Base-by-base conservation (phyloP, 2,113 vertebrate genomes). In the Halichoeres trimaculatus region DNA sequence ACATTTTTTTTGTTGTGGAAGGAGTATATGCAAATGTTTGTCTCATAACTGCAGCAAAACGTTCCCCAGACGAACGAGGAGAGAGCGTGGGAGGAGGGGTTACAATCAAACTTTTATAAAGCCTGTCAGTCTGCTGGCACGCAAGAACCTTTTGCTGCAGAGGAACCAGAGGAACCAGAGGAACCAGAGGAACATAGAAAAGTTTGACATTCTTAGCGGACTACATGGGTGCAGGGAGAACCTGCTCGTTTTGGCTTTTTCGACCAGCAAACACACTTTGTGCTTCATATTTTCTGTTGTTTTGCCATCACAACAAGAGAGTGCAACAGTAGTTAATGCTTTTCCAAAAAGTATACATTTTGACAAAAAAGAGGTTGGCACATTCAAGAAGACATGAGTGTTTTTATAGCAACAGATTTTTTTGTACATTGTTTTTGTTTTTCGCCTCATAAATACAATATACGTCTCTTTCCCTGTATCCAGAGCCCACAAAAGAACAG, bases 371-470 rank as follows among this genome's bases (percentile, higher is more conserved):
- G 2, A 41, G 60, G 86, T 94, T 95, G 94, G 94, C 94, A 95
- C 94, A 94, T 95, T 95, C 92, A 91, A 93, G 90, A 94, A 91
- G 89, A 95, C 87, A 88, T 90, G 85, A 87, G 89, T 75, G 85
- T 88, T 79, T 76, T 68, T 35, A 76, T 87, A 84, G 90, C 88
- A 92, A 93, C 77, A 87, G 88, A 90, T 78, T 66, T 70, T 69
- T 82, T 70, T 70, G 87, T 22, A 71, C 76, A 78, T 84, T 88
- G 22, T 67, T 53, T 81, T 69, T 69, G 56, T 78, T 30, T 65
- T 82, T 60, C 87, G 91, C 87, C 76, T 94, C 91, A 94, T 95
- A 95, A 95, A 95, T 95, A 95, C 93, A 93, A 94, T 93, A 92
- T 91, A 93, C 79, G 87, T 92, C 90, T 92, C 85, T 88, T 91